Evolutionary conservation across 2,888 invertebrate genomes (phyloP).

Genomic region (Yponomeuta cagnagella): DNA sequence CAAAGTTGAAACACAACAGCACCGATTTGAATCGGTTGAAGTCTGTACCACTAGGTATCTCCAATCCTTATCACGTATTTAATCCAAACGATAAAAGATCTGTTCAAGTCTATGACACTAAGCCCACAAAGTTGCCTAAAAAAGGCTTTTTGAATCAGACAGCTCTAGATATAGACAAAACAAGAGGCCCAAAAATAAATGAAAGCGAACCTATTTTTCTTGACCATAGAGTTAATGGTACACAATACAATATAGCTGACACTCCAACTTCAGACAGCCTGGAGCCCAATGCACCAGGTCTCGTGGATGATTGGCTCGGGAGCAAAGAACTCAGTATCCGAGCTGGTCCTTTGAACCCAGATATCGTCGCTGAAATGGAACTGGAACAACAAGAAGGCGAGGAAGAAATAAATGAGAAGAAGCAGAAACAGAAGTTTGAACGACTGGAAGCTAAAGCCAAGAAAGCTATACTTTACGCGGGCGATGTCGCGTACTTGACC

Average conservation of each 20-base stretch:
- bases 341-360: conserved; percentile 45
- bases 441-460: conserved; percentile 62
- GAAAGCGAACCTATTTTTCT: conserved; percentile 47
- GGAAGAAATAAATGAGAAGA: conserved; percentile 45
- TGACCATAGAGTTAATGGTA: conserved; percentile 47
- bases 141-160: conserved; percentile 67
- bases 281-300: conserved; percentile 42
- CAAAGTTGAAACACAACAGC: conserved; percentile 15
- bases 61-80: conserved; percentile 50
- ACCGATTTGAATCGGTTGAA: conserved; percentile 15
- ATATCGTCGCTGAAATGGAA: conserved; percentile 59
- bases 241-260: conserved; percentile 39
- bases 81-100: conserved; percentile 38
- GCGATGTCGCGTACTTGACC: conserved; percentile 65
- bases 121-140: conserved; percentile 13
- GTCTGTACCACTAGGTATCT: conserved; percentile 22
- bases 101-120: conserved; percentile 38
- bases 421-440: conserved; percentile 53
- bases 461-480: conserved; percentile 67
- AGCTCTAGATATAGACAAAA: conserved; percentile 50
- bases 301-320: conserved; percentile 58
- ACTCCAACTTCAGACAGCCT: conserved; percentile 38
- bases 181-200: conserved; percentile 31
- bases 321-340: conserved; percentile 42
- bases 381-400: conserved; percentile 56